Conservation (phyloP, 2,888 invertebrate genomes). For the Lycophotia porphyrea region DNA sequence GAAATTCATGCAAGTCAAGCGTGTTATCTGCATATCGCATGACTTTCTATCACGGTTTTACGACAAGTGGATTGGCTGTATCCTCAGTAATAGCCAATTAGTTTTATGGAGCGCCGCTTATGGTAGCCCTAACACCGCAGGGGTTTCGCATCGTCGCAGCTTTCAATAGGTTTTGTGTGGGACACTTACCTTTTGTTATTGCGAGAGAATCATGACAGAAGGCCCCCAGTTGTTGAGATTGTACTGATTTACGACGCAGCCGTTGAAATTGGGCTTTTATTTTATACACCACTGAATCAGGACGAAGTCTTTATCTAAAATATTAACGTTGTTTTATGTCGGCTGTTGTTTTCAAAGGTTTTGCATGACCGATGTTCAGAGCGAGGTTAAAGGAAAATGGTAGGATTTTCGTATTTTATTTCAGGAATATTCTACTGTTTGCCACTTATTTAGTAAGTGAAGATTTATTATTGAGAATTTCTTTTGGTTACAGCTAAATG, state of each 20-base stretch:
- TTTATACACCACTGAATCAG: conserved; percentile 60
- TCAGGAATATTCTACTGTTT: background rate
- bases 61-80: conserved; percentile 71
- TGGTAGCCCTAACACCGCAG: conserved; percentile 59
- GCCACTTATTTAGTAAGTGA: background rate
- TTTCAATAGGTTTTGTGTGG: conserved; percentile 79
- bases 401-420: conserved; percentile 12
- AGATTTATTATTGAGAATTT: background rate
- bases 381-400: conserved; percentile 16
- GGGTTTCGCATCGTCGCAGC: conserved; percentile 69
- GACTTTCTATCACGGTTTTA: conserved; percentile 74
- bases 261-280: conserved; percentile 75
- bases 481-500: background rate
- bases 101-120: conserved; percentile 73
- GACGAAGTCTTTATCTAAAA: conserved; percentile 66
- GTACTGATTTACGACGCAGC: conserved; percentile 77
- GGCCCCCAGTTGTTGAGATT: conserved; percentile 73
- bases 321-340: conserved; percentile 65
- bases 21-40: conserved; percentile 66
- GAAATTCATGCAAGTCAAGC: conserved; percentile 55
- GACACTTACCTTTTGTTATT: conserved; percentile 81
- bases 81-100: conserved; percentile 75
- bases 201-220: conserved; percentile 77
- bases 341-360: conserved; percentile 61
- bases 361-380: conserved; percentile 46